These are phyloP conservation scores for Coptodon bakossiorum DNA, from an alignment of 2,113 vertebrate species.

Conservation along the genomic window DNA sequence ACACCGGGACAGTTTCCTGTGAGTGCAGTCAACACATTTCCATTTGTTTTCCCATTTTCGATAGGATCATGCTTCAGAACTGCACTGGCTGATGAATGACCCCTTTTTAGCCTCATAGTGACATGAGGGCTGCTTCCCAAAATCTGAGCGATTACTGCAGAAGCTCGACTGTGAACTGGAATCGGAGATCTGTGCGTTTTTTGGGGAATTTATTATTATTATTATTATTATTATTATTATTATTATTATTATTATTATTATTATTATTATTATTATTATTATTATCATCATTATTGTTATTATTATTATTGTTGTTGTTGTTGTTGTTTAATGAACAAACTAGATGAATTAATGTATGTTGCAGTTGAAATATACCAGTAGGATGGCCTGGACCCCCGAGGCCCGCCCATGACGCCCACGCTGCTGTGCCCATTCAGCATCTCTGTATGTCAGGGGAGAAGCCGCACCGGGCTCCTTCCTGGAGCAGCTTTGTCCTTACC, in stretches of 20 bases:
- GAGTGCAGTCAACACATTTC: not conserved
- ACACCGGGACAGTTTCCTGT: not conserved
- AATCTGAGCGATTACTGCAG: not conserved
- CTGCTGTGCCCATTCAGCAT: not conserved
- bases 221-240: no score
- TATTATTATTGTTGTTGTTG: rapidly evolving
- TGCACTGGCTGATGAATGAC: not conserved
- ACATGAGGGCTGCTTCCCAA: not conserved
- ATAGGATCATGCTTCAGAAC: not conserved
- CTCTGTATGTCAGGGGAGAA: not conserved
- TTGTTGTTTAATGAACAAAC: not conserved
- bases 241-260: not conserved
- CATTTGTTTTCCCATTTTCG: not conserved
- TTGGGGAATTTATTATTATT: not conserved
- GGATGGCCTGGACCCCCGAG: not conserved
- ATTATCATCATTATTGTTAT: rapidly evolving
- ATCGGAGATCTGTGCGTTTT: not conserved
- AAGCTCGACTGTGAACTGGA: not conserved
- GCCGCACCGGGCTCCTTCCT: not conserved
- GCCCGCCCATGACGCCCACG: not conserved
- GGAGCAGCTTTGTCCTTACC: not conserved
- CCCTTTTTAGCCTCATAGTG: not conserved
- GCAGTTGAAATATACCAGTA: not conserved
- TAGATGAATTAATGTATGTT: not conserved
- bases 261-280: no score